A percentile compares a stretch with the other conserved stretches of the same genome.
These are phyloP conservation scores for Acanthosoma haemorrhoidale DNA, from an alignment of 2,888 invertebrate genomes.

Conservation along the genomic window DNA sequence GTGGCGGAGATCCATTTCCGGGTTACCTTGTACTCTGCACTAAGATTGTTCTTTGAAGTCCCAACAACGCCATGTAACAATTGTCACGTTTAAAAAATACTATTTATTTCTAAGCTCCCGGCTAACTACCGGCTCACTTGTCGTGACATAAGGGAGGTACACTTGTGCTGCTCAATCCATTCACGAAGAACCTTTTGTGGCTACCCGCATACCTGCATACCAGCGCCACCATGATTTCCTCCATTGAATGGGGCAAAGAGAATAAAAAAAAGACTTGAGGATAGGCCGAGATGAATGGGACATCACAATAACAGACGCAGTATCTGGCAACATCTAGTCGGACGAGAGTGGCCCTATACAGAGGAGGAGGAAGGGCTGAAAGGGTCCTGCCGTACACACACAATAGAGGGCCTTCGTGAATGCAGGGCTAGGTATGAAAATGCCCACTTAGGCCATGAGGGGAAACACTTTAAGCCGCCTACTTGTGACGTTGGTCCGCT, in stretches of 20 bases:
- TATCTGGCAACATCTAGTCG: neutral
- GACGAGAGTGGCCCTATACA: too few relatives aligned
- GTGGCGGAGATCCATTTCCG: too few relatives aligned
- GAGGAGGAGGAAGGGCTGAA: too few relatives aligned
- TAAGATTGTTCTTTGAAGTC: too few relatives aligned
- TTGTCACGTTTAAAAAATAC: too few relatives aligned
- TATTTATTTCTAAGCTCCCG: too few relatives aligned
- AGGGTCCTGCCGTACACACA: too few relatives aligned
- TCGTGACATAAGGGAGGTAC: neutral
- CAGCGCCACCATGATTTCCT: neutral
- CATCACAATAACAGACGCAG: too few relatives aligned
- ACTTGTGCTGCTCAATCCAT: neutral
- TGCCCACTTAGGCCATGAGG: neutral
- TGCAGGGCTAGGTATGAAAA: neutral
- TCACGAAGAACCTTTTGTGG: neutral
- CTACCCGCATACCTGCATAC: slow-evolving; percentile 7
- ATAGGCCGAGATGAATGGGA: neutral
- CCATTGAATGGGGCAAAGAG: neutral
- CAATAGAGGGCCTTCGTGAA: neutral
- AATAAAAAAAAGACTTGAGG: neutral
- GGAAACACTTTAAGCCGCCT: neutral
- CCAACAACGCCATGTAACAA: too few relatives aligned
- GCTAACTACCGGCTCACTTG: too few relatives aligned
- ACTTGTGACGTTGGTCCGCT: too few relatives aligned
- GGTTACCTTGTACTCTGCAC: too few relatives aligned